Evolutionary conservation across 2,888 invertebrate genomes (phyloP), one percentile per base, ranked within the genome.

Genomic region (Hermaeophaga mercurialis): DNA sequence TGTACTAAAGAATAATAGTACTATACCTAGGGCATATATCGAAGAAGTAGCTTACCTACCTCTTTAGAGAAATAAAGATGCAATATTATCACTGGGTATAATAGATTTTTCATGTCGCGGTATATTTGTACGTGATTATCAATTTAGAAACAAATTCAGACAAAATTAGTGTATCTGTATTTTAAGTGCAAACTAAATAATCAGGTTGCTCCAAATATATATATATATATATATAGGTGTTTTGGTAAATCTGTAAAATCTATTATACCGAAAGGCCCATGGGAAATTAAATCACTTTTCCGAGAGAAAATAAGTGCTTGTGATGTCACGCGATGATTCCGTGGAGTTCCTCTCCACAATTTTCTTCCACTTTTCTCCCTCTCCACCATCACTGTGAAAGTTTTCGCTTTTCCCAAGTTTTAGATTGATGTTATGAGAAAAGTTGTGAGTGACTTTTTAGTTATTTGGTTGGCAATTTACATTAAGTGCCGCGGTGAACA

Each of bases 381-480:
- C 9, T 12, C 15, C 17, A 17, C 8, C n/a, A 22, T 24, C 12
- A 36, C 31, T 18, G 31, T 24, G 18, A 46, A 52, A 59, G 47
- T 58, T 58, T 49, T 28, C 33, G 58, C 59, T 39, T 33, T 15
- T 57, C 60, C 52, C 59, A 69, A 69, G 64, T 70, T 70, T 57
- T 65, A 66, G 69, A 70, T 70, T 69, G 70, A 70, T 68, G 66
- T 70, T 69, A 68, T 68, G 69, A 66, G 69, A 61, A 69, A 70
- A 70, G 68, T 70, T 70, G 59, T 58, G 52, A 54, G 63, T 65
- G 68, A 71, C 68, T 71, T 71, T 70, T 70, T 69, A 64, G 66
- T 67, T 39, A 38, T 38, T 45, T 67, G 68, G 68, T 70, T 64
- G 67, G 67, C 67, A 69, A 69, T 71, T 69, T 70, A 71, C 70